Percentiles rank a stretch among this genome's conserved stretches.
These are phyloP conservation scores for Bombus superbus DNA, from an alignment of 1,140 invertebrate species.

Conservation along the genomic window DNA sequence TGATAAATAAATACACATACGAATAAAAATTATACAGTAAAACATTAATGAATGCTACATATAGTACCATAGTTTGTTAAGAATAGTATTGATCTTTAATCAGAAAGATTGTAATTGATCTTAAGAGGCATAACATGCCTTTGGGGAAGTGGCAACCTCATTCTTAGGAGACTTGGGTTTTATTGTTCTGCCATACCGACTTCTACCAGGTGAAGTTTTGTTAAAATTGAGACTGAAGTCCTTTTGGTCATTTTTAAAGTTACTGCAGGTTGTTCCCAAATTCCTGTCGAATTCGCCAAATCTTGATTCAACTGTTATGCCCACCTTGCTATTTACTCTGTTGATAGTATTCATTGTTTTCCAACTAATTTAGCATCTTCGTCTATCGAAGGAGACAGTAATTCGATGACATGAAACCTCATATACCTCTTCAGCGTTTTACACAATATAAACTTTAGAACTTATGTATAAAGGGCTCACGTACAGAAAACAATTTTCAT, in stretches of 20 bases:
- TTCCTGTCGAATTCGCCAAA: not conserved
- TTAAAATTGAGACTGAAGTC: not conserved
- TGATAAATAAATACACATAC: not conserved
- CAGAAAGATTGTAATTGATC: not conserved
- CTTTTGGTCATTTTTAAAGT: constrained; percentile 22
- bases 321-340: constrained; percentile 41
- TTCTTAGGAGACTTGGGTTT: constrained; percentile 48
- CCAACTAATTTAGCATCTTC: constrained; percentile 46
- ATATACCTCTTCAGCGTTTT: not conserved
- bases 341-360: constrained; percentile 52
- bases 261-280: not conserved
- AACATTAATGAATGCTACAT: constrained; percentile 4
- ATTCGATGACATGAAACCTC: constrained; percentile 8
- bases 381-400: not conserved
- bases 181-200: constrained; percentile 65
- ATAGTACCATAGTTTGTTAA: not conserved
- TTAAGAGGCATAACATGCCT: constrained; percentile 42
- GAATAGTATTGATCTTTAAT: not conserved
- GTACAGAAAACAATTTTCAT: constrained; percentile 55
- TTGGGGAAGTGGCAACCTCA: constrained; percentile 31
- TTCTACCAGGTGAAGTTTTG: constrained; percentile 29
- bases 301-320: constrained; percentile 16
- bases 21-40: not conserved
- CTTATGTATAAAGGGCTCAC: constrained; percentile 8
- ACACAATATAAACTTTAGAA: constrained; percentile 11